Percentiles rank a stretch among this genome's conserved stretches.
These are phyloP conservation scores for Protaetia brevitarsis DNA, from an alignment of 1,140 invertebrate genomes.

Conservation along the genomic window DNA sequence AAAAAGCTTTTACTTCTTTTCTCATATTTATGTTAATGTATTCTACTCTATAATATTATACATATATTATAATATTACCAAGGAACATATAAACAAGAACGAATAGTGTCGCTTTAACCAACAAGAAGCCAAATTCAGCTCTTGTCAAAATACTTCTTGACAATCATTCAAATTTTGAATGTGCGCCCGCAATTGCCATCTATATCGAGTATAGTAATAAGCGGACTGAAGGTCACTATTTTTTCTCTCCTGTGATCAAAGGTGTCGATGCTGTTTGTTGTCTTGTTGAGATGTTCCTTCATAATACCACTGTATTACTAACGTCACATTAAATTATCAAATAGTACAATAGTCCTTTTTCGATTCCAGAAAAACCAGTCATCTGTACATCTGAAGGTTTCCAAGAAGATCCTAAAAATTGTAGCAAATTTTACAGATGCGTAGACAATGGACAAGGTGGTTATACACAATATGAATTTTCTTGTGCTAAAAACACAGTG, in stretches of 20 bases:
- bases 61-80: too few relatives aligned
- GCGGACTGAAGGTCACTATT: too few relatives aligned
- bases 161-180: too few relatives aligned
- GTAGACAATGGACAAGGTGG: constrained; percentile 29
- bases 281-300: not conserved
- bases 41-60: too few relatives aligned
- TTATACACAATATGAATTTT: constrained; percentile 58
- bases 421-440: constrained; percentile 66
- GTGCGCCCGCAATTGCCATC: too few relatives aligned
- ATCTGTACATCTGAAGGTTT: constrained; percentile 40
- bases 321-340: not conserved
- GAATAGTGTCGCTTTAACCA: too few relatives aligned
- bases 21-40: too few relatives aligned
- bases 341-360: not conserved
- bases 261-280: not conserved
- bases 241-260: not conserved
- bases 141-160: too few relatives aligned
- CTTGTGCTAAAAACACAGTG: constrained; percentile 62
- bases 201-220: too few relatives aligned
- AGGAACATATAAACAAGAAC: too few relatives aligned
- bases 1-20: too few relatives aligned
- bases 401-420: constrained; percentile 54
- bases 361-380: not conserved
- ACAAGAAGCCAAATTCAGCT: too few relatives aligned
- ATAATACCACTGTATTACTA: not conserved